Percentiles rank a stretch among this genome's conserved stretches.
phyloP scores from a whole-genome alignment of 2,113 vertebrate genomes.

The Hippotragus niger region DNA sequence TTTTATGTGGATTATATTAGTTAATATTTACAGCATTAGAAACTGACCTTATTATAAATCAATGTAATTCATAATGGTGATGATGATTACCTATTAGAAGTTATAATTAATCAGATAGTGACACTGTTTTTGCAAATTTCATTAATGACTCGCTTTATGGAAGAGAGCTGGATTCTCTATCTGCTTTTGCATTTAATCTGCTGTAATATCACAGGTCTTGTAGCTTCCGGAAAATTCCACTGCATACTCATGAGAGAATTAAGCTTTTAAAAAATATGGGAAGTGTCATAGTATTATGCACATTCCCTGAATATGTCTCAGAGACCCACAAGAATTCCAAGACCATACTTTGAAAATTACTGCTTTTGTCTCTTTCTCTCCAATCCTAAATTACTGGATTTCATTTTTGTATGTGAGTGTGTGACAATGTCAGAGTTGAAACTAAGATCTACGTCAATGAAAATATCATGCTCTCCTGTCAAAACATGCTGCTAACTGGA shows the following conservation, averaged over 20 bases:
- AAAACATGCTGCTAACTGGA: neutral
- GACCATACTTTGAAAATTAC: neutral
- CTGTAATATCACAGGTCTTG: neutral
- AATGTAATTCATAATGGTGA: too few relatives aligned
- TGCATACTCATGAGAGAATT: neutral
- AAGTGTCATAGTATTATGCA: neutral
- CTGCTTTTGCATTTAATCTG: neutral
- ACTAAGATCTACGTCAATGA: neutral
- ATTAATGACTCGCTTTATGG: neutral
- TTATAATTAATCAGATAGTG: neutral
- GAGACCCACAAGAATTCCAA: neutral
- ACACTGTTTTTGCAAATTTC: neutral
- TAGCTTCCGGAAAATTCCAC: neutral
- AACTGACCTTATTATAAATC: neutral
- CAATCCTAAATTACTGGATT: neutral
- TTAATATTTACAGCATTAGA: neutral
- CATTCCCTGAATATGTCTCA: neutral
- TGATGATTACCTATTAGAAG: neutral
- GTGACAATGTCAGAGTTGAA: neutral
- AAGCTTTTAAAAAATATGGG: neutral
- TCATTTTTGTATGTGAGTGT: neutral
- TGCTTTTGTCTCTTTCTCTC: neutral
- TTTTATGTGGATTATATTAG: neutral
- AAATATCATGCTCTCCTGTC: neutral
- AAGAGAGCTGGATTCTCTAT: neutral